Evolutionary conservation across 2,888 invertebrate genomes (phyloP).

Genomic region (Micoletzkya japonica): DNA sequence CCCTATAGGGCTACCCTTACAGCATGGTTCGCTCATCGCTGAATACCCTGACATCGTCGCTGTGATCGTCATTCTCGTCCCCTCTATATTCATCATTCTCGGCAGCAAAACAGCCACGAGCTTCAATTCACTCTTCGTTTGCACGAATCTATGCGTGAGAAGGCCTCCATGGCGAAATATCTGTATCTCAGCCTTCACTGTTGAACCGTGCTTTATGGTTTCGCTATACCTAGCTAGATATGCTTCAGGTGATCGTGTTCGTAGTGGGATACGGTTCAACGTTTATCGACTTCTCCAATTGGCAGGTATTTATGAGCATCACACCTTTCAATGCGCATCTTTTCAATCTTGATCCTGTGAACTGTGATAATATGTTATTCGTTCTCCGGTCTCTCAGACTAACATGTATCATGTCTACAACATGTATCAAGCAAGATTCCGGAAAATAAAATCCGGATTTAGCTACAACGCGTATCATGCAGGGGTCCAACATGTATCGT

Average conservation of each 20-base stretch:
- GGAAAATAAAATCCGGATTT: no score
- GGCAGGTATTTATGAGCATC: conserved; percentile 67
- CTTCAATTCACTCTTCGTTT: conserved; percentile 65
- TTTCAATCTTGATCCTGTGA: neutral
- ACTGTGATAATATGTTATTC: neutral
- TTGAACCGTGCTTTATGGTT: conserved; percentile 21
- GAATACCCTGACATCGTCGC: conserved; percentile 67
- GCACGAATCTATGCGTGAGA: conserved; percentile 33
- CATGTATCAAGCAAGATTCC: no score
- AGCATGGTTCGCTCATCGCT: conserved; percentile 40
- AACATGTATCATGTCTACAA: no score
- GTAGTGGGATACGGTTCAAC: conserved; percentile 76
- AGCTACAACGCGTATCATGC: no score
- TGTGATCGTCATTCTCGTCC: conserved; percentile 66
- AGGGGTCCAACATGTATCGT: no score
- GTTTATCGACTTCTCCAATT: conserved; percentile 80
- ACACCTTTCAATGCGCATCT: neutral
- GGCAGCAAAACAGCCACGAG: conserved; percentile 63
- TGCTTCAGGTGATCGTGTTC: conserved; percentile 63
- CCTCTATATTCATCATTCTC: conserved; percentile 22
- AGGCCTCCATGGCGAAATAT: no score
- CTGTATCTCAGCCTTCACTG: conserved; percentile 55
- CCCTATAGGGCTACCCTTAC: neutral
- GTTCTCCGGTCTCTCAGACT: no score
- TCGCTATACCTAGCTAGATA: neutral